Evolutionary conservation across 2,113 vertebrate genomes (phyloP).

Genomic region (Alosa alosa): DNA sequence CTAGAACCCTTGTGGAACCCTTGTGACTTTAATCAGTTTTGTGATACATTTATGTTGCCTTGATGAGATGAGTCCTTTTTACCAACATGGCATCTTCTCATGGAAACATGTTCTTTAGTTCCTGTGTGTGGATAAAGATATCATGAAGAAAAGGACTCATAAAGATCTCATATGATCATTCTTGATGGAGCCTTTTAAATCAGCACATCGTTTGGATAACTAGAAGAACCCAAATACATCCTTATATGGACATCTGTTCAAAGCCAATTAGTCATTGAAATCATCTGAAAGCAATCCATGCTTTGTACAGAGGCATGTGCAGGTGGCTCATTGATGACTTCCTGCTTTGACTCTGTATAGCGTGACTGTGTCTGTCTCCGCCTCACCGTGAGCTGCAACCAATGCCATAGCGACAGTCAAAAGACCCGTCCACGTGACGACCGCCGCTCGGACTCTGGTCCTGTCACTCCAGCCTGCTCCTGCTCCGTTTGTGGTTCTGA

Average conservation of each 20-base stretch:
- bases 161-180: neutral
- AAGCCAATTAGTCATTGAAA: neutral
- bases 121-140: neutral
- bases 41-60: neutral
- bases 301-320: too few relatives aligned
- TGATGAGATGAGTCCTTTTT: neutral
- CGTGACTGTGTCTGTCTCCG: neutral
- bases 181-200: neutral
- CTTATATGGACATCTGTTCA: neutral
- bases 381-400: neutral
- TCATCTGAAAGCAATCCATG: too few relatives aligned
- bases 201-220: neutral
- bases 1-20: neutral
- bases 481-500: neutral
- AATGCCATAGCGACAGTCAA: neutral
- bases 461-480: neutral
- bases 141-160: neutral
- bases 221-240: neutral
- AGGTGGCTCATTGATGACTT: too few relatives aligned
- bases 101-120: neutral
- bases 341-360: neutral
- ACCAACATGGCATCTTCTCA: neutral
- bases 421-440: neutral
- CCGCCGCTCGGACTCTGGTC: neutral
- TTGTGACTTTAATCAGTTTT: neutral